Evolutionary conservation across 2,888 invertebrate species (phyloP), one percentile per base, ranked within the genome.

Genomic region (Acrobeloides nanus): DNA sequence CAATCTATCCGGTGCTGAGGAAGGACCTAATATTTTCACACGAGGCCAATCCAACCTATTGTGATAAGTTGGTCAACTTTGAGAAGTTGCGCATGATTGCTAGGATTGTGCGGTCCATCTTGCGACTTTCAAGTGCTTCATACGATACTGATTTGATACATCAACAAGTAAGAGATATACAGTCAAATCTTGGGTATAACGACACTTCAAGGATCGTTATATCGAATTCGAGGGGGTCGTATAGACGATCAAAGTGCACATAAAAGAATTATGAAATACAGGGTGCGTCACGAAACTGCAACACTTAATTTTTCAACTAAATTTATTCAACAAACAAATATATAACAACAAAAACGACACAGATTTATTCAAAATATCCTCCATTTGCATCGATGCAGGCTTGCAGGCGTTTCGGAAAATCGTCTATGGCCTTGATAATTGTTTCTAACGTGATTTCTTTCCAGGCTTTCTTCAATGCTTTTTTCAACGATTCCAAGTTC

Each of bases 51-150:
- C 75, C 76, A 48, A 75, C 78, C 18, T 68, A 67, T 41, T 72
- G 74, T 15, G 71, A 63, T 38, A 61, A 63, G 20, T 49, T 76
- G 56, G 70, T 92, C 1, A 97, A 99, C 77, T 97, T 97, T 74
- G 97, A 97, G 76, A 97, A 97, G 75, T 79, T 97, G 51, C 81
- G 97, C 60, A 93, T 97, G 90, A 88, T 97, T 59, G 89, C 95
- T 41, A 92, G 93, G 77, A 93, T 95, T 80, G 86, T 80, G 24
- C 71, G 80, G 15, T 74, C 75, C 46, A 62, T 74, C 26, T 66
- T 62, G 52, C 89, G 89, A 75, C 90, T 95, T 88, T 89, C 90
- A 75, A 89, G 89, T 59, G 88, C 89, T 23, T 87, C 89, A 55
- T 79, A 78, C 63, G 79, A 72, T 35, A 55, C 64, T 38, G 62